Evolutionary conservation across 2,113 vertebrate species (phyloP).

Genomic region (Nasalis larvatus): DNA sequence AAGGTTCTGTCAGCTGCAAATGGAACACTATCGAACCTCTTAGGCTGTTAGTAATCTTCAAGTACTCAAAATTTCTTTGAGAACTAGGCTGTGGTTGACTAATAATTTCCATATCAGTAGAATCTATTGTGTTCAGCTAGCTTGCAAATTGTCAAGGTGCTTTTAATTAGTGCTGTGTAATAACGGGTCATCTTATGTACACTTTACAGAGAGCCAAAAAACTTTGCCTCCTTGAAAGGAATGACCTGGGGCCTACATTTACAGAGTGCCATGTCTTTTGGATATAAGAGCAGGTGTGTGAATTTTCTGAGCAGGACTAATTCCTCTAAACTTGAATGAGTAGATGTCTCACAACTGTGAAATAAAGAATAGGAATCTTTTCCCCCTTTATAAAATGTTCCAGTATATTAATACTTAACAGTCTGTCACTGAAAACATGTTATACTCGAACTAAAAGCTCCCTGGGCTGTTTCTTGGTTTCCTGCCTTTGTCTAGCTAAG

Average conservation of each 20-base stretch:
- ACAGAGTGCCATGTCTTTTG: slow-evolving; percentile 50
- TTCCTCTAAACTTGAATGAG: not conserved
- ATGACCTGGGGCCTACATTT: slow-evolving; percentile 45
- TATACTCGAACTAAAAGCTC: slow-evolving; percentile 66
- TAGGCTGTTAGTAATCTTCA: slow-evolving; percentile 69
- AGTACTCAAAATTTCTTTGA: slow-evolving; percentile 52
- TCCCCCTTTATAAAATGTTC: slow-evolving; percentile 51
- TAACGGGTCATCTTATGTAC: slow-evolving; percentile 71
- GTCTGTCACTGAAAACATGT: not conserved
- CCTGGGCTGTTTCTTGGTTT: slow-evolving; percentile 59
- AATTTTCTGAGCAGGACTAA: slow-evolving; percentile 49
- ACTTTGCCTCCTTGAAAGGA: slow-evolving; percentile 64
- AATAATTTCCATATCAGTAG: slow-evolving; percentile 78
- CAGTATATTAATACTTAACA: slow-evolving; percentile 67
- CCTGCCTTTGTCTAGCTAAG: slow-evolving; percentile 66
- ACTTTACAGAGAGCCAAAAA: slow-evolving; percentile 26
- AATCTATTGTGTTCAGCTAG: slow-evolving; percentile 65
- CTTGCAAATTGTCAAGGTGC: slow-evolving; percentile 63
- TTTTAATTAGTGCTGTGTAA: slow-evolving; percentile 80
- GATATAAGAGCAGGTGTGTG: slow-evolving; percentile 72
- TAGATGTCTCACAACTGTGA: not conserved
- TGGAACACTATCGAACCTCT: slow-evolving; percentile 49
- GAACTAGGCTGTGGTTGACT: slow-evolving; percentile 65
- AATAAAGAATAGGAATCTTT: not conserved
- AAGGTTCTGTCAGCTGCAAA: slow-evolving; percentile 64